Evolutionary conservation across 2,113 vertebrate genomes (phyloP).

Genomic region (Podarcis cretensis): DNA sequence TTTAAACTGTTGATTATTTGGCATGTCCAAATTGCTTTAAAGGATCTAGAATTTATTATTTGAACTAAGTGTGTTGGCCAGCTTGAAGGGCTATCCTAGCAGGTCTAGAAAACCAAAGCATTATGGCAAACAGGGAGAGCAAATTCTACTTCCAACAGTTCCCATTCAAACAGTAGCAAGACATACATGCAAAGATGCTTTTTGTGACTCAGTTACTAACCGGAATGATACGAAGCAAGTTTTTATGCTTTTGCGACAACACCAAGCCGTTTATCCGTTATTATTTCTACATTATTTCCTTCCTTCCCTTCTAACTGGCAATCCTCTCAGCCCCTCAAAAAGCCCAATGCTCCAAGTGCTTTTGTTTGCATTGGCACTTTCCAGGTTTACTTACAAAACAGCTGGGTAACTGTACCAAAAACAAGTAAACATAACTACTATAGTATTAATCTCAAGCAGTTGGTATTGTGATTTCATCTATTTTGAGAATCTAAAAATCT

Average conservation of each 20-base stretch:
- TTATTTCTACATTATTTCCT: not conserved
- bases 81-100: not conserved
- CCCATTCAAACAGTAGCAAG: not conserved
- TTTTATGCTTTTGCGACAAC: not conserved
- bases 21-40: not conserved
- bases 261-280: not conserved
- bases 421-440: not conserved
- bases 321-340: not conserved
- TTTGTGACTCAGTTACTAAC: not conserved
- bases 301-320: not conserved
- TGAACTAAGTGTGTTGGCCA: not conserved
- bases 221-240: not conserved
- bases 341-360: not conserved
- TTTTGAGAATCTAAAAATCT: not conserved
- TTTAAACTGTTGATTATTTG: not conserved
- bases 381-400: not conserved
- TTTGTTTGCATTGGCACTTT: not conserved
- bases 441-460: not conserved
- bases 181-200: not conserved
- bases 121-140: not conserved
- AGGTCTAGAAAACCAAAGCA: not conserved
- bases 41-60: not conserved
- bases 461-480: not conserved
- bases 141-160: not conserved
- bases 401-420: not conserved